A percentile compares a stretch with the other conserved stretches of the same genome.
Conservation (phyloP, 2,113 vertebrate species). For the Mormoops blainvillei region DNA sequence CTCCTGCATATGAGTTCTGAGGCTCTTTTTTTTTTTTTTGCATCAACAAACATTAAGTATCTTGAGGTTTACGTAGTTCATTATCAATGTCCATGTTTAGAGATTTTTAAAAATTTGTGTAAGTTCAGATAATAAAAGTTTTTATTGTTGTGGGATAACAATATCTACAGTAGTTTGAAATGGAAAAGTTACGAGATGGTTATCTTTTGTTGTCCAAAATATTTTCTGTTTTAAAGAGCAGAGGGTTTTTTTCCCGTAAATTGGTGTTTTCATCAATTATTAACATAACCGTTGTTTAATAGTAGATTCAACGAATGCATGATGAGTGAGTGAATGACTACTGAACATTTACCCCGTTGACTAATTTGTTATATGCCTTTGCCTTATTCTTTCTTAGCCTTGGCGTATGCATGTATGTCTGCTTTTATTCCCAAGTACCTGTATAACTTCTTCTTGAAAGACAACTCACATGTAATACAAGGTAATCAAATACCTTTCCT, state of each 20-base stretch:
- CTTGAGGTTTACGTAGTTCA: neutral
- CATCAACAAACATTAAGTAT: neutral
- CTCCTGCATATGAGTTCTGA: neutral
- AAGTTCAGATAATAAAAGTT: neutral
- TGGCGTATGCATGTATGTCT: slow-evolving; percentile 98
- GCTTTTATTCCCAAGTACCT: slow-evolving; percentile 99
- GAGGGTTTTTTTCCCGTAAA: neutral
- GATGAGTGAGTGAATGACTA: neutral
- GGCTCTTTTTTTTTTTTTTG: neutral
- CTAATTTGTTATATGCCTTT: neutral
- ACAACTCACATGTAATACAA: slow-evolving; percentile 99
- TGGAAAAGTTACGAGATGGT: neutral
- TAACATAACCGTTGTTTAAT: neutral
- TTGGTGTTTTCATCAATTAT: neutral
- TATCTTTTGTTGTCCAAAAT: slow-evolving; percentile 22
- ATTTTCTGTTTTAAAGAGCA: slow-evolving; percentile 2
- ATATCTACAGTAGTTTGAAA: neutral
- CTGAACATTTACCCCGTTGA: neutral
- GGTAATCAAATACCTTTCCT: slow-evolving; percentile 81
- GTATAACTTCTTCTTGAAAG: slow-evolving; percentile 99
- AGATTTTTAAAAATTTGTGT: neutral
- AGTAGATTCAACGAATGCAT: neutral
- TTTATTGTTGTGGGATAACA: neutral
- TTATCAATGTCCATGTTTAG: neutral
- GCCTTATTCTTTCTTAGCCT: slow-evolving; percentile 81